A percentile compares a stretch with the other conserved stretches of the same genome.
Evolutionary conservation across 2,113 vertebrate species (phyloP).

Genomic region (Channa maculata): DNA sequence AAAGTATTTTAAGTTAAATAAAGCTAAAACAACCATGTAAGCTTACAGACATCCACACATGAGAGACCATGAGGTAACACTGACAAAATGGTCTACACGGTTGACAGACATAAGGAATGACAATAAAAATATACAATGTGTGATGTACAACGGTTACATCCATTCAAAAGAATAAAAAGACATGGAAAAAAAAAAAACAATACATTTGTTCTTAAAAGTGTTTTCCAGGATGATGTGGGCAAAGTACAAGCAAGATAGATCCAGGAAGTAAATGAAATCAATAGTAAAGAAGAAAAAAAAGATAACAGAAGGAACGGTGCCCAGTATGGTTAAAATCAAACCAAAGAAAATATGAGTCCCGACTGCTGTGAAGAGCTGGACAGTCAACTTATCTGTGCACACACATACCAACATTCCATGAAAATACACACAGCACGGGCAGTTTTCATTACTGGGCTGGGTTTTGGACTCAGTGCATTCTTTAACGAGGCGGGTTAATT

Average conservation of each 20-base stretch:
- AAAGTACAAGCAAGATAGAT: constrained; percentile 69
- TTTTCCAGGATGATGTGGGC: constrained; percentile 65
- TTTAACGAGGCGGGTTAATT: constrained; percentile 68
- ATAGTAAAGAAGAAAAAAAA: constrained; percentile 54
- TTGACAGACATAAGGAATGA: constrained; percentile 67
- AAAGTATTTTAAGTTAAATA: constrained; percentile 42
- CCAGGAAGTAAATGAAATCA: constrained; percentile 67
- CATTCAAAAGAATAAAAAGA: constrained; percentile 63
- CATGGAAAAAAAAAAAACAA: constrained; percentile 44
- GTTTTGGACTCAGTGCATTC: constrained; percentile 78
- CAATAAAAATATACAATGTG: constrained; percentile 57
- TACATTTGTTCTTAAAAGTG: constrained; percentile 74
- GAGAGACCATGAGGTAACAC: constrained; percentile 54
- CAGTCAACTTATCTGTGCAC: constrained; percentile 69
- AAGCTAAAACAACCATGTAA: constrained; percentile 59
- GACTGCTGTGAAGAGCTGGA: constrained; percentile 61
- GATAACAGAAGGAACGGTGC: constrained; percentile 58
- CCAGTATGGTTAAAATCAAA: constrained; percentile 71
- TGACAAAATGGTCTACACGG: constrained; percentile 59
- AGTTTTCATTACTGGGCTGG: constrained; percentile 77
- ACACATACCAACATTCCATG: constrained; percentile 76
- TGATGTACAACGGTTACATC: constrained; percentile 75
- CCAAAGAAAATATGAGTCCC: constrained; percentile 75
- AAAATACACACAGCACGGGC: constrained; percentile 69
- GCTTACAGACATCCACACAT: constrained; percentile 63